Conservation (phyloP, 37 sponge, comb jelly and placozoan species). For the Halisarca cf. caerulea region DNA sequence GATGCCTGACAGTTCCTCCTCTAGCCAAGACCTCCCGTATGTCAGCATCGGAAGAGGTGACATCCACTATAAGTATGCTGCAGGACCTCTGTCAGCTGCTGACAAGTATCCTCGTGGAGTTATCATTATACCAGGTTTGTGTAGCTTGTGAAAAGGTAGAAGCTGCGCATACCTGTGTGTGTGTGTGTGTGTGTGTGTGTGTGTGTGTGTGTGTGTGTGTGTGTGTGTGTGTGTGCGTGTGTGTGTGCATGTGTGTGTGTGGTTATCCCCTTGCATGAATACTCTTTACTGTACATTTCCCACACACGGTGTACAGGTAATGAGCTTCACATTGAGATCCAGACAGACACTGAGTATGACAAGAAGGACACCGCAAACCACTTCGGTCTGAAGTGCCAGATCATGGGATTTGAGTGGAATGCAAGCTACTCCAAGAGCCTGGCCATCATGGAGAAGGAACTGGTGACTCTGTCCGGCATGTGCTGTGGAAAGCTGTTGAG, state of each 20-base stretch:
- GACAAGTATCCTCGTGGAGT: constrained; percentile 19
- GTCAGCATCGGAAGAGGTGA: not conserved
- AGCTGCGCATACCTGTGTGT: not conserved
- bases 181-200: constrained; percentile 19
- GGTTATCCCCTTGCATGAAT: not conserved
- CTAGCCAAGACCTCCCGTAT: not conserved
- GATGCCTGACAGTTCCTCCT: no score
- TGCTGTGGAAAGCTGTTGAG: constrained; percentile 74
- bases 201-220: constrained; percentile 22
- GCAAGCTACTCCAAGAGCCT: constrained; percentile 43
- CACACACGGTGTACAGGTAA: constrained; percentile 62
- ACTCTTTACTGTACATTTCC: not conserved
- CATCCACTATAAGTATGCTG: constrained; percentile 9
- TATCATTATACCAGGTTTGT: constrained; percentile 12
- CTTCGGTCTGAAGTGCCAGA: constrained; percentile 88
- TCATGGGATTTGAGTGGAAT: constrained; percentile 88
- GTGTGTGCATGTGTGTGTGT: constrained; percentile 14
- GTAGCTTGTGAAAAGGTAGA: no score
- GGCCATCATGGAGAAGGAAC: constrained; percentile 78
- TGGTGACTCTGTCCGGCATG: constrained; percentile 73
- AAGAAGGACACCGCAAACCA: constrained; percentile 83
- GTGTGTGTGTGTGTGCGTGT: constrained; percentile 12
- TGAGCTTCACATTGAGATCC: constrained; percentile 71
- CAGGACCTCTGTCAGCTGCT: not conserved
- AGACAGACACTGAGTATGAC: constrained; percentile 89